phyloP scores from a whole-genome alignment of 2,888 invertebrate species.

The Arge pagana region DNA sequence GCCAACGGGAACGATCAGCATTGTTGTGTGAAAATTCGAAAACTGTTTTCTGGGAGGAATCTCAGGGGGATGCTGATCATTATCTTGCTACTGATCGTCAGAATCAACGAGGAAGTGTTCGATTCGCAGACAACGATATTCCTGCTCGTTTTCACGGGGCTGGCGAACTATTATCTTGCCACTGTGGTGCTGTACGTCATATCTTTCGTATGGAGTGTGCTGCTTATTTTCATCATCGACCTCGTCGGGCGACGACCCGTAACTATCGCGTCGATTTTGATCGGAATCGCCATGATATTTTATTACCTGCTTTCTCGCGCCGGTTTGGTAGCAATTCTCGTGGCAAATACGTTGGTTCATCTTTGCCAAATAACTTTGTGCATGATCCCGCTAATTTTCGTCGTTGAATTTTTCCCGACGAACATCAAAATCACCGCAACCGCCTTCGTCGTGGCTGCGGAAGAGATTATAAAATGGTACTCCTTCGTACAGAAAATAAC shows the following conservation, averaged over 20 bases:
- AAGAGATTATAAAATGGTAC: too few relatives aligned
- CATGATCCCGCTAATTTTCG: not conserved
- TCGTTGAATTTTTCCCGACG: conserved; percentile 33
- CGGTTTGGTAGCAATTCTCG: not conserved
- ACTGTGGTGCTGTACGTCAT: not conserved
- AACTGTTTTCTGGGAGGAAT: conserved; percentile 42
- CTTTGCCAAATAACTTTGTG: not conserved
- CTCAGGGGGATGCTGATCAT: conserved; percentile 45
- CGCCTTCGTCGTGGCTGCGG: too few relatives aligned
- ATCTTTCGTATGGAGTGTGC: not conserved
- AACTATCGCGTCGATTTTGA: not conserved
- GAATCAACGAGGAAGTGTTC: conserved; percentile 4
- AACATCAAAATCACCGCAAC: conserved; percentile 27
- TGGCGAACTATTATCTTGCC: not conserved
- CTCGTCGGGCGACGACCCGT: not conserved
- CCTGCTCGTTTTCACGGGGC: not conserved
- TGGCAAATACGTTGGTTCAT: not conserved
- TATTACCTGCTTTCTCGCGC: not conserved
- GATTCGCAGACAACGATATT: too few relatives aligned
- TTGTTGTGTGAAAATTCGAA: conserved; percentile 33
- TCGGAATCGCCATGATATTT: not conserved
- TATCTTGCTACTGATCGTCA: conserved; percentile 49
- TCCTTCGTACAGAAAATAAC: too few relatives aligned
- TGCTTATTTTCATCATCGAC: not conserved
- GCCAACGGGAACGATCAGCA: conserved; percentile 16